Percentiles rank a stretch among this genome's conserved stretches.
phyloP scores from a whole-genome alignment of 2,797 vertebrate genomes.

The Astyanax mexicanus region DNA sequence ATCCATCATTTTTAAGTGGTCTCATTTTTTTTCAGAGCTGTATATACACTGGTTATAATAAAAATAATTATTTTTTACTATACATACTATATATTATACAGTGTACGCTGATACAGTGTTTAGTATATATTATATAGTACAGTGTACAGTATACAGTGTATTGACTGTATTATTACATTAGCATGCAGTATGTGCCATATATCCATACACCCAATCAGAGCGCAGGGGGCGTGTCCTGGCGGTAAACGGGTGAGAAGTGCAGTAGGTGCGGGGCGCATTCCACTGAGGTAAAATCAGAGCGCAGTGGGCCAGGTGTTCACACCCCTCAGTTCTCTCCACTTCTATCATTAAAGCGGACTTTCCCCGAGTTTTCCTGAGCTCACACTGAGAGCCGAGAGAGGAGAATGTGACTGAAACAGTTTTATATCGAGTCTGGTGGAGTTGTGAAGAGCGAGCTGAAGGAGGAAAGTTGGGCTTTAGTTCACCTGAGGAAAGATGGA shows the following conservation, averaged over 20 bases:
- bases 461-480: background rate
- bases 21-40: too few species aligned
- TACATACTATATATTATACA: too few species aligned
- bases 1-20: too few species aligned
- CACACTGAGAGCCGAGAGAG: constrained; percentile 9
- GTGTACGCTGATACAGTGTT: too few species aligned
- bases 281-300: constrained; percentile 29
- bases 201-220: background rate
- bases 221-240: background rate
- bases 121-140: too few species aligned
- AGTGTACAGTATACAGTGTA: too few species aligned
- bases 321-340: constrained; percentile 17
- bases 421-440: background rate
- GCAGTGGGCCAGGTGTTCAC: constrained; percentile 10
- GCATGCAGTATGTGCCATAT: background rate
- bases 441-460: constrained; percentile 5
- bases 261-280: constrained; percentile 61
- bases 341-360: constrained; percentile 33
- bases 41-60: too few species aligned
- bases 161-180: too few species aligned
- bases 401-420: constrained; percentile 28
- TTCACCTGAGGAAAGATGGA: constrained; percentile 36
- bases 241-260: background rate
- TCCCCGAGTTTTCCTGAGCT: constrained; percentile 45
- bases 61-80: too few species aligned